Base-by-base conservation (phyloP, 2,113 vertebrate species). In the Pseudorectes ferrugineus region DNA sequence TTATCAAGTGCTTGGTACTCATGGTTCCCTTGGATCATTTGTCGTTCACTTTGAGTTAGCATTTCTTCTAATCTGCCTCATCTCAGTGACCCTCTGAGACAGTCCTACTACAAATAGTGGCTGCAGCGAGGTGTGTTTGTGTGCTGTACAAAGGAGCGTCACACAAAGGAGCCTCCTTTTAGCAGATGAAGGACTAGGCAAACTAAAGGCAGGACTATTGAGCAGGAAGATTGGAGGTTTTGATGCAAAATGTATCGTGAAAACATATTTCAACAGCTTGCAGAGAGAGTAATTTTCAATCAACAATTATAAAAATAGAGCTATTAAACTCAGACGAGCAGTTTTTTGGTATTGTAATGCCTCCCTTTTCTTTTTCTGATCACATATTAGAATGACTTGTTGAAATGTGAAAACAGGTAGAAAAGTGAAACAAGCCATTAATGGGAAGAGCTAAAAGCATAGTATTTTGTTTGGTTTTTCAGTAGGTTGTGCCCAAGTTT, bases 331-430 rank as follows among this genome's bases (percentile, higher is more conserved):
- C 75, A 84, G 38, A 83, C 84, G 51, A 85, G 73, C 62, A 85
- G 71, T 18, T 88, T 79, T 23, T 61, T 20, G 4, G 26, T 76
- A 46, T 52, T 38, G 28, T 74, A 85, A 67, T 88, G 45, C 35
- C 68, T 93, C 70, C 26, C 24, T 87, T 92, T 94, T 85, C 12
- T 61, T 94, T 94, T 95, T 83, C 83, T 88, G 49, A 87, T 81
- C 51, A 49, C 36, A 38, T 62, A 25, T 67, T 49, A 67, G 49
- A 71, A 75, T 48, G 54, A 90, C 33, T 38, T 59, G 63, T 58
- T 38, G 70, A 85, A 86, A 79, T 46, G 46, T 72, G 29, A 79
- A 94, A 90, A 81, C 12, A 54, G 33, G 21, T 67, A 45, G 14
- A 88, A 79, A 61, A 38, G 10, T 14, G 7, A 75, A 80, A 75